phyloP scores from a whole-genome alignment of 1,140 invertebrate genomes.

The Dendroctonus ponderosae region DNA sequence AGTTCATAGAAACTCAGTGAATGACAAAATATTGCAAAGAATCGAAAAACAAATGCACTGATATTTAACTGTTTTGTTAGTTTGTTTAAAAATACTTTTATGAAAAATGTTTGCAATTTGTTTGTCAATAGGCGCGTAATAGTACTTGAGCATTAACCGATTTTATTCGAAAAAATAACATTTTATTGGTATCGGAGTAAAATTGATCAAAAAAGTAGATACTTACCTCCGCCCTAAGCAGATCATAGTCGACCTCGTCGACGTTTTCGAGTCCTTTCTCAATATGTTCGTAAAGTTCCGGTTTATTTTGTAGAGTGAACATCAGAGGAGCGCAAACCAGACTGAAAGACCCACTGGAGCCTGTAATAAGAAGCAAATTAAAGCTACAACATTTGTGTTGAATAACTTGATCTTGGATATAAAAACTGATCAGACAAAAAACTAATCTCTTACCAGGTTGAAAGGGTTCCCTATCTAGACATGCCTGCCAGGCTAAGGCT shows the following conservation, averaged over 20 bases:
- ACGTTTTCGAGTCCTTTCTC: conserved; percentile 68
- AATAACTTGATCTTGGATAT: background rate
- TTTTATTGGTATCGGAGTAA: no score
- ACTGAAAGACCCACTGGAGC: conserved; percentile 60
- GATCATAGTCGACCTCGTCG: conserved; percentile 72
- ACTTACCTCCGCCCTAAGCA: conserved; percentile 53
- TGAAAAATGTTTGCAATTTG: no score
- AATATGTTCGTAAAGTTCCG: conserved; percentile 68
- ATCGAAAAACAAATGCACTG: background rate
- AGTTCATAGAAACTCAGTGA: no score
- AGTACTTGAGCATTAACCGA: no score
- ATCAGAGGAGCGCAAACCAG: conserved; percentile 81
- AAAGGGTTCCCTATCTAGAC: conserved; percentile 54
- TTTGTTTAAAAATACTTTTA: no score
- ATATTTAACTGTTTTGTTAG: background rate
- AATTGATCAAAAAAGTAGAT: background rate
- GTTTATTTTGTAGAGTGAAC: conserved; percentile 75
- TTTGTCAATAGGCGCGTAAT: no score
- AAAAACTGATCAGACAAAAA: background rate
- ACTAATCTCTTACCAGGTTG: conserved; percentile 49
- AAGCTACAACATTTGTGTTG: background rate
- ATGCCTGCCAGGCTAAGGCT: conserved; percentile 88
- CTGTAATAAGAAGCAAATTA: conserved; percentile 1
- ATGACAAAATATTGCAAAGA: no score
- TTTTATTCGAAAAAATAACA: no score